phyloP scores from a whole-genome alignment of 2,113 vertebrate species.

The Callipepla squamata region DNA sequence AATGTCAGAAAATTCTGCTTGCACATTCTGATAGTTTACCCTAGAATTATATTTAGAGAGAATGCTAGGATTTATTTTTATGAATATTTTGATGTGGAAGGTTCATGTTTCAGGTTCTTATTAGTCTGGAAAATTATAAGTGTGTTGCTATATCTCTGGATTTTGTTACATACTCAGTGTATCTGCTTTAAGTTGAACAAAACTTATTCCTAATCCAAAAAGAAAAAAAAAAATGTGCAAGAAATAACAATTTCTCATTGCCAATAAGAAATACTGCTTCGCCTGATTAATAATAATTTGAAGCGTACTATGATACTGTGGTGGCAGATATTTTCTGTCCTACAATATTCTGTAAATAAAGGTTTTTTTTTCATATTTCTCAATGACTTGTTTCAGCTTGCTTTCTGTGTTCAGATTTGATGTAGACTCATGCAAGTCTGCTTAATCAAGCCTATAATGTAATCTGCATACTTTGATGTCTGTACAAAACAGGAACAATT shows the following conservation, averaged over 20 bases:
- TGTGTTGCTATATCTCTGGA: background rate
- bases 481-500: background rate
- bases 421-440: background rate
- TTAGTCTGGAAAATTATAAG: background rate
- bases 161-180: background rate
- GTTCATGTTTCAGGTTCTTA: background rate
- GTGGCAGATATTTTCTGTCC: background rate
- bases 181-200: background rate
- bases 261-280: background rate
- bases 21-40: background rate
- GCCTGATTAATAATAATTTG: background rate
- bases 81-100: background rate
- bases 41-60: background rate
- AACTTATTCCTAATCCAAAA: background rate
- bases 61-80: background rate
- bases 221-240: background rate
- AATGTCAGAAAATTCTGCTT: background rate
- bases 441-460: background rate
- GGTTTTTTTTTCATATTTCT: background rate
- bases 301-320: background rate
- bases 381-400: background rate
- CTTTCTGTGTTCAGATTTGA: background rate
- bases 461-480: background rate
- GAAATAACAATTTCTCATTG: background rate
- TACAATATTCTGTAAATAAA: background rate